Percentiles rank a stretch among this genome's conserved stretches.
These are phyloP conservation scores for Eucidaris tribuloides DNA, from an alignment of 35 echinoderm and acorn worm genomes.

Conservation along the genomic window DNA sequence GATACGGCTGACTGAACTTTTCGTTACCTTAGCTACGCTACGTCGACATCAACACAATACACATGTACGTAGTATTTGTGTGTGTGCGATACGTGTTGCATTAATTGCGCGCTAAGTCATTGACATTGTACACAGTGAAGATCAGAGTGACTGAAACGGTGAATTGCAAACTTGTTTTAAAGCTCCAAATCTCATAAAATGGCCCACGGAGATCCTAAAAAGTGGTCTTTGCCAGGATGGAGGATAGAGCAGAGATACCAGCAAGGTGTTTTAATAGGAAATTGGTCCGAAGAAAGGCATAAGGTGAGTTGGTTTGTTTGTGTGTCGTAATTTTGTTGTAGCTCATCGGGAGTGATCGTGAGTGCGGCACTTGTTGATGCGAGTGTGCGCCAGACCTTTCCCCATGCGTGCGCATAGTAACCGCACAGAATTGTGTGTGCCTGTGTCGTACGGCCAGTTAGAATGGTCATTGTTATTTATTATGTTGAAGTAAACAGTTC, in stretches of 20 bases:
- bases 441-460: no score
- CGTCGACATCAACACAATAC: not conserved
- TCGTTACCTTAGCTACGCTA: no score
- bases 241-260: conserved; percentile 89
- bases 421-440: no score
- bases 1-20: no score
- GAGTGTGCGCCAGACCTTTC: no score
- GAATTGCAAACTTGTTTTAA: not conserved
- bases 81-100: not conserved
- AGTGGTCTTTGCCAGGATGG: conserved; percentile 92
- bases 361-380: no score
- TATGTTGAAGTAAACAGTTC: no score
- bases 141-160: not conserved
- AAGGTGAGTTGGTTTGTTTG: conserved; percentile 40
- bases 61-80: not conserved
- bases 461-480: no score
- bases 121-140: not conserved
- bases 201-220: conserved; percentile 84
- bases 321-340: no score
- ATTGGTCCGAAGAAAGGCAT: conserved; percentile 92
- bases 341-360: no score
- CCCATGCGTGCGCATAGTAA: no score
- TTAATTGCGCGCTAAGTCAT: not conserved
- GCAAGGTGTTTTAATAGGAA: conserved; percentile 78
- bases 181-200: conserved; percentile 26